A percentile compares a stretch with the other conserved stretches of the same genome.
Evolutionary conservation across 2,888 invertebrate species (phyloP).

Genomic region (Heliconius erato): DNA sequence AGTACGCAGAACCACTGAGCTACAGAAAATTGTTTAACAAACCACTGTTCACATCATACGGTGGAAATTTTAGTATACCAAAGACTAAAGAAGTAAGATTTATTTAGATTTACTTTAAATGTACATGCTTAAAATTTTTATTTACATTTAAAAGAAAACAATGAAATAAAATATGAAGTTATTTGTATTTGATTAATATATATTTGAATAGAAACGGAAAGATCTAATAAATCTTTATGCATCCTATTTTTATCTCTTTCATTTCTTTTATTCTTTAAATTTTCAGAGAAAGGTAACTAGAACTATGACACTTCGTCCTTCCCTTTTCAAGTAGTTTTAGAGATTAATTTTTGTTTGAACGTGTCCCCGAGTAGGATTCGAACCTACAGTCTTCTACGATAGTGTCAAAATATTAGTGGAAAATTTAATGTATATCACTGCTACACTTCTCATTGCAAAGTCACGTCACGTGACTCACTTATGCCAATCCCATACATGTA

Average conservation of each 20-base stretch:
- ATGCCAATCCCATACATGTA: not conserved
- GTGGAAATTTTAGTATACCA: slow-evolving; percentile 19
- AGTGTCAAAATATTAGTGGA: not conserved
- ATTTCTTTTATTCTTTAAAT: too few species aligned
- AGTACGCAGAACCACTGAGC: slow-evolving; percentile 53
- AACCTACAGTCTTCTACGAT: not conserved
- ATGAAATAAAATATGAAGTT: too few species aligned
- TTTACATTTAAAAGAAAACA: not conserved
- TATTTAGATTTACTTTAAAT: not conserved
- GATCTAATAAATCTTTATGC: not conserved
- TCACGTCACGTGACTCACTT: not conserved
- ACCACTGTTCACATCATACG: slow-evolving; percentile 29
- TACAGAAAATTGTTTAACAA: slow-evolving; percentile 49
- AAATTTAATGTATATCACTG: not conserved
- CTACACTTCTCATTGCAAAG: not conserved
- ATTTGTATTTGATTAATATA: too few species aligned
- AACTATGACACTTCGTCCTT: not conserved
- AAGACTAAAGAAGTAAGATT: slow-evolving; percentile 14
- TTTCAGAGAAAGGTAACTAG: too few species aligned
- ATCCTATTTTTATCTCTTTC: too few species aligned
- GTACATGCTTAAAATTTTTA: not conserved
- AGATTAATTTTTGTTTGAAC: not conserved
- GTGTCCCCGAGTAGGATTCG: too few species aligned
- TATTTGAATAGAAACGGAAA: not conserved
- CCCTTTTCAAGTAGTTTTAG: not conserved